A percentile compares a stretch with the other conserved stretches of the same genome.
Evolutionary conservation across 2,888 invertebrate species (phyloP).

Genomic region (Cephus sareptanus): DNA sequence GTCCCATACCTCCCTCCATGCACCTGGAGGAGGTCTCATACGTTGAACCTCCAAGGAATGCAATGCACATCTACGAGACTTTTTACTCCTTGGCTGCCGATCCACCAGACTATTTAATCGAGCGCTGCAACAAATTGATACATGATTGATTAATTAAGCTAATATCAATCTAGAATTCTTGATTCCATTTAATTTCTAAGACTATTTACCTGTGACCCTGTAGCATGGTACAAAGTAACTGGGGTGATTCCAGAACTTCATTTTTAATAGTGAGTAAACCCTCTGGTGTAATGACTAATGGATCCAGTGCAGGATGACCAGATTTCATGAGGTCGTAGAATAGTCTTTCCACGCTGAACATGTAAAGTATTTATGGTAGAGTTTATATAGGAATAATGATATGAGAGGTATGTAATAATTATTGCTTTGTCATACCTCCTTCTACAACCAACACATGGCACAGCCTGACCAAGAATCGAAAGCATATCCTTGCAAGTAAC

Average conservation of each 20-base stretch:
- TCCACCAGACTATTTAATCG: constrained; percentile 82
- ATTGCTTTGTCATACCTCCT: constrained; percentile 74
- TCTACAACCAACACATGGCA: constrained; percentile 94
- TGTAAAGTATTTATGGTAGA: constrained; percentile 7
- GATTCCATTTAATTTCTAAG: background rate
- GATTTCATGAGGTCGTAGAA: constrained; percentile 87
- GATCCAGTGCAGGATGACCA: constrained; percentile 89
- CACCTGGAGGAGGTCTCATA: constrained; percentile 76
- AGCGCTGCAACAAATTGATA: constrained; percentile 67
- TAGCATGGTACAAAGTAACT: constrained; percentile 84
- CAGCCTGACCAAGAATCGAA: constrained; percentile 87
- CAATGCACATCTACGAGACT: constrained; percentile 87
- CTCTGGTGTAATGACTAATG: constrained; percentile 80
- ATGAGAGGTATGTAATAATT: constrained; percentile 5
- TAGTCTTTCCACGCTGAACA: constrained; percentile 85
- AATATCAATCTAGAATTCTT: background rate
- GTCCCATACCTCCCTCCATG: constrained; percentile 88
- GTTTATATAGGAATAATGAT: background rate
- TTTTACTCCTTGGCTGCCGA: constrained; percentile 86
- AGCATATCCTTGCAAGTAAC: constrained; percentile 86
- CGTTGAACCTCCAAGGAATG: constrained; percentile 92
- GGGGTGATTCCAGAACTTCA: constrained; percentile 82
- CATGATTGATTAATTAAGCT: background rate
- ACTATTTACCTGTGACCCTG: constrained; percentile 84
- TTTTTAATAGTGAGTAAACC: constrained; percentile 84